Percentiles rank a stretch among this genome's conserved stretches.
These are phyloP conservation scores for Horisme vitalbata DNA, from an alignment of 2,888 invertebrate species.

Conservation along the genomic window DNA sequence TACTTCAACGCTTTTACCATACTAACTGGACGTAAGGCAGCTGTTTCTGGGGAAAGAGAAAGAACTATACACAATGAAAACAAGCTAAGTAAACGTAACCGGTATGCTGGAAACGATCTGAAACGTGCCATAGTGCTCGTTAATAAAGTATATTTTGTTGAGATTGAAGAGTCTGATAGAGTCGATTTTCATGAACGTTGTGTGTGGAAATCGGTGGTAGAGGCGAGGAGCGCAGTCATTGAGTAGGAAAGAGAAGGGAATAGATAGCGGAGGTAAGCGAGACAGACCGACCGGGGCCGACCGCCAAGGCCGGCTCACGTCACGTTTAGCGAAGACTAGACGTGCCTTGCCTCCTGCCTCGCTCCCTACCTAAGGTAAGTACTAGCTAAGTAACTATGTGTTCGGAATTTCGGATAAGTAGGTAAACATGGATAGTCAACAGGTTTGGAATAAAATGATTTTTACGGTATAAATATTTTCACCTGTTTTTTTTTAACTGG, in stretches of 20 bases:
- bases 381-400: slow-evolving; percentile 58
- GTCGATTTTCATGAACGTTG: slow-evolving; percentile 72
- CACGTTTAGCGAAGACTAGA: slow-evolving; percentile 76
- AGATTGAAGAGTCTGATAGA: slow-evolving; percentile 55
- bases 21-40: slow-evolving; percentile 67
- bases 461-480: no score
- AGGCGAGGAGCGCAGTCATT: slow-evolving; percentile 59
- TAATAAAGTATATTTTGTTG: slow-evolving; percentile 53
- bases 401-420: no score
- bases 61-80: slow-evolving; percentile 64
- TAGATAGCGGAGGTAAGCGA: slow-evolving; percentile 55
- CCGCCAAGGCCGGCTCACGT: slow-evolving; percentile 76
- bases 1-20: slow-evolving; percentile 66
- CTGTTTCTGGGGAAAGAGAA: slow-evolving; percentile 75
- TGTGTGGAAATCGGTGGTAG: slow-evolving; percentile 73
- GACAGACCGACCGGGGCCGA: slow-evolving; percentile 63
- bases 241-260: slow-evolving; percentile 64
- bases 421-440: no score
- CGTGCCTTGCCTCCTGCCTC: slow-evolving; percentile 62
- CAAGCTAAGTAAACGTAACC: slow-evolving; percentile 51
- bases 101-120: slow-evolving; percentile 30
- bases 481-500: no score
- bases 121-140: slow-evolving; percentile 43
- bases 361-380: slow-evolving; percentile 41
- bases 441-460: no score